phyloP scores from a whole-genome alignment of 2,888 invertebrate genomes.

The Drosophila paranaensis region DNA sequence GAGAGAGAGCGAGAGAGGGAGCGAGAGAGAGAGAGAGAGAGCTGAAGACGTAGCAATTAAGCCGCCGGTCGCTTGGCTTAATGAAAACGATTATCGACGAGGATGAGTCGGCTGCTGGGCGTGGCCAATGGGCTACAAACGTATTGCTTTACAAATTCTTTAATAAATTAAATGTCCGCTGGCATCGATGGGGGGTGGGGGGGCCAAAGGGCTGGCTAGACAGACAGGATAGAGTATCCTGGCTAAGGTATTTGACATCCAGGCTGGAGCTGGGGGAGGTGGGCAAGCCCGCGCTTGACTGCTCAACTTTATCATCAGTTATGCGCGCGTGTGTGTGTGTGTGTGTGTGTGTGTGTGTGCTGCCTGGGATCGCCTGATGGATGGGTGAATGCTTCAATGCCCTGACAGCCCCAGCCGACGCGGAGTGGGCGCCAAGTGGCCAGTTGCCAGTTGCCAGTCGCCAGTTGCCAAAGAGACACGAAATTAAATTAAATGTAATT shows the following conservation, averaged over 20 bases:
- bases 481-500: conserved; percentile 79
- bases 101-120: conserved; percentile 31
- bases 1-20: neutral
- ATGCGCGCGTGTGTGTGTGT: conserved; percentile 55
- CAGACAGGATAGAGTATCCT: conserved; percentile 3
- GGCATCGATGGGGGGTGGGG: conserved; percentile 43
- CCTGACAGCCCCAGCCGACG: conserved; percentile 48
- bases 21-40: neutral
- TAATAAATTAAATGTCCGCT: conserved; percentile 77
- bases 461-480: conserved; percentile 23
- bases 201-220: conserved; percentile 12
- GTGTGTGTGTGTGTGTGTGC: conserved; percentile 49
- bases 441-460: conserved; percentile 25
- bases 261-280: no score
- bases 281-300: conserved; percentile 21
- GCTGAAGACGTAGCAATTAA: conserved; percentile 60
- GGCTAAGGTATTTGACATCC: conserved; percentile 1
- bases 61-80: conserved; percentile 66
- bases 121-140: conserved; percentile 57
- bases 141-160: conserved; percentile 80
- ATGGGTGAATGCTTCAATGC: conserved; percentile 67
- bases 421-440: conserved; percentile 14
- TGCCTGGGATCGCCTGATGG: conserved; percentile 58
- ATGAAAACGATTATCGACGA: conserved; percentile 77
- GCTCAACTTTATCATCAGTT: conserved; percentile 72